Conservation (phyloP, 2,888 invertebrate species). For the Drosophila pseudotalamancana region DNA sequence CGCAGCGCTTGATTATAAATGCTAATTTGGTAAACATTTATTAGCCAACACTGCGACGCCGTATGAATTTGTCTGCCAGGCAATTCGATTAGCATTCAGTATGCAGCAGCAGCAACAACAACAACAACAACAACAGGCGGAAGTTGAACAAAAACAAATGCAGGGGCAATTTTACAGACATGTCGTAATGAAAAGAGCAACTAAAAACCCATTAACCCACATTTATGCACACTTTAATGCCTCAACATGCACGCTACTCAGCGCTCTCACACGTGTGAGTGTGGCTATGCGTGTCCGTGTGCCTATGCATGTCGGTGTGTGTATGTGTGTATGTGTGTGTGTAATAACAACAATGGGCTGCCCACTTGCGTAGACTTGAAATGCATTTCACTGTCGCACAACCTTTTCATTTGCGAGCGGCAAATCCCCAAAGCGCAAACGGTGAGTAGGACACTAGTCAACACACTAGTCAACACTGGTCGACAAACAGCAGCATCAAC, state of each 20-base stretch:
- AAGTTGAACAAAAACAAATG: conserved; percentile 11
- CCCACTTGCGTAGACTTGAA: conserved; percentile 59
- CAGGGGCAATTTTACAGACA: conserved; percentile 43
- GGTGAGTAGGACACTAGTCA: conserved; percentile 58
- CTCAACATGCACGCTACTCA: conserved; percentile 46
- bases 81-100: conserved; percentile 60
- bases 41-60: neutral
- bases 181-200: conserved; percentile 65
- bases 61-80: conserved; percentile 10
- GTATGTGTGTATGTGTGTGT: neutral
- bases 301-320: conserved; percentile 18
- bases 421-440: conserved; percentile 55
- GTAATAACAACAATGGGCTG: conserved; percentile 38
- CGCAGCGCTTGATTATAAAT: neutral
- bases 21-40: conserved; percentile 9
- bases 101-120: neutral
- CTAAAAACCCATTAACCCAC: conserved; percentile 81
- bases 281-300: too few relatives aligned
- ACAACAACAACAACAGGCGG: conserved; percentile 8
- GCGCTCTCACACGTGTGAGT: conserved; percentile 30
- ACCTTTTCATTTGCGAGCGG: conserved; percentile 56
- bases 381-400: conserved; percentile 68
- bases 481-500: conserved; percentile 27
- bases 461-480: conserved; percentile 49
- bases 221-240: conserved; percentile 69